Evolutionary conservation across 2,888 invertebrate genomes (phyloP).

Genomic region (Habrosyne pyritoides): DNA sequence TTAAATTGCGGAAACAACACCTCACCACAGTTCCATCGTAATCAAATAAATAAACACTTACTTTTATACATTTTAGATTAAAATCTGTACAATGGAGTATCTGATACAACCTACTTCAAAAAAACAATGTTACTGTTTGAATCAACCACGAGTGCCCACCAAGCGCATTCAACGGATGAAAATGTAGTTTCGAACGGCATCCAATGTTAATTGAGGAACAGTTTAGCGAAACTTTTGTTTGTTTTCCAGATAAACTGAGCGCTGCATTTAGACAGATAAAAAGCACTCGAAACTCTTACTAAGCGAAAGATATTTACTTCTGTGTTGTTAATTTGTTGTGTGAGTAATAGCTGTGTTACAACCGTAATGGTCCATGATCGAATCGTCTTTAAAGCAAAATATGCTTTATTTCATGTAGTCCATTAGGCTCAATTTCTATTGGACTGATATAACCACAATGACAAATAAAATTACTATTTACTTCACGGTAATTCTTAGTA

Average conservation of each 20-base stretch:
- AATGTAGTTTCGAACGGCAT: constrained; percentile 31
- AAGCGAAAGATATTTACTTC: constrained; percentile 12
- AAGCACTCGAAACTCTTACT: constrained; percentile 21
- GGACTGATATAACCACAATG: too few relatives aligned
- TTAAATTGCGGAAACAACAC: too few relatives aligned
- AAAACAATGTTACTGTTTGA: background rate
- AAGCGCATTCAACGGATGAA: constrained; percentile 28
- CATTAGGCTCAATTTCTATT: too few relatives aligned
- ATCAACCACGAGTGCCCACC: constrained; percentile 11
- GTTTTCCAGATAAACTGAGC: constrained; percentile 31
- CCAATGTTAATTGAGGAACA: constrained; percentile 46
- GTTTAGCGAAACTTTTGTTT: constrained; percentile 39
- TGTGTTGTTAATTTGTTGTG: background rate
- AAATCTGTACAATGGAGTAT: too few relatives aligned
- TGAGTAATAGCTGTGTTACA: background rate
- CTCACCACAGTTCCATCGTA: too few relatives aligned
- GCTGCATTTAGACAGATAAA: constrained; percentile 28
- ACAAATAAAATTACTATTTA: too few relatives aligned
- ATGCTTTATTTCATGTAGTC: too few relatives aligned
- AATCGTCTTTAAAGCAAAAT: too few relatives aligned
- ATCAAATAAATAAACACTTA: too few relatives aligned
- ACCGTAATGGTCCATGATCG: too few relatives aligned
- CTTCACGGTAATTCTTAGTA: too few relatives aligned
- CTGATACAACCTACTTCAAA: background rate
- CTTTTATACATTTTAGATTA: too few relatives aligned